Base-by-base conservation (phyloP, 2,888 invertebrate species). In the Rotaria magnacalcarata region DNA sequence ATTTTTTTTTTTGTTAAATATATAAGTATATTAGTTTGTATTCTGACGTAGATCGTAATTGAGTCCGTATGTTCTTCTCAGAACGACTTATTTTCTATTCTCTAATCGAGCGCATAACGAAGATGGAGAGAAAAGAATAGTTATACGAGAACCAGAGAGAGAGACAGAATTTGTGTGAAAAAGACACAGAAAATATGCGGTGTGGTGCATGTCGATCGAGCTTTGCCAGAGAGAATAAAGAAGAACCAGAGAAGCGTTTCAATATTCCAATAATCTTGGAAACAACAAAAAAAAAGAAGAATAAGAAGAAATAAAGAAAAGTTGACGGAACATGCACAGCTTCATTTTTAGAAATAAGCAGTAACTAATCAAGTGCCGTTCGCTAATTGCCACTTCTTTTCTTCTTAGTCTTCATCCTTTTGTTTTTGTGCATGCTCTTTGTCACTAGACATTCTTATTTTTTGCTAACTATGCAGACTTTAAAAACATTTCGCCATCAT, bases 31-130 rank as follows among this genome's bases (percentile, higher is more conserved):
- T 60, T n/a, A 27, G 27, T 60, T 27, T 67, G 27, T 67, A 16
- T 41, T 34, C 27, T 41, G 34, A 67, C 34, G 19, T 7, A 27
- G 67, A 27, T 34, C 67, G 27, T 67, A 67, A 67, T 67, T 67
- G 67, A 67, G 67, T 67, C 67, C 34, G 67, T 34, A 19, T 67
- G 67, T 67, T 67, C 67, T 67, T 67, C 34, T 67, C 67, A 34
- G 67, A 67, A 67, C 4, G 67, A 34, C 11, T 34, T 67, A 34
- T 19, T 67, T 67, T 19, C 67, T 67, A 67, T 67, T 67, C 67
- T 67, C 16, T 19, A 67, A 67, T 16, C 67, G 67, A 67, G 67
- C 34, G 27, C 67, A 67, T 11, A 67, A 27, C 34, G 27, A 19
- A 67, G 67, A 19, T 10, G n/a, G 8, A 19, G 34, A 67, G 67